Evolutionary conservation across 1,140 invertebrate genomes (phyloP).

Genomic region (Brachionus manjavacas): DNA sequence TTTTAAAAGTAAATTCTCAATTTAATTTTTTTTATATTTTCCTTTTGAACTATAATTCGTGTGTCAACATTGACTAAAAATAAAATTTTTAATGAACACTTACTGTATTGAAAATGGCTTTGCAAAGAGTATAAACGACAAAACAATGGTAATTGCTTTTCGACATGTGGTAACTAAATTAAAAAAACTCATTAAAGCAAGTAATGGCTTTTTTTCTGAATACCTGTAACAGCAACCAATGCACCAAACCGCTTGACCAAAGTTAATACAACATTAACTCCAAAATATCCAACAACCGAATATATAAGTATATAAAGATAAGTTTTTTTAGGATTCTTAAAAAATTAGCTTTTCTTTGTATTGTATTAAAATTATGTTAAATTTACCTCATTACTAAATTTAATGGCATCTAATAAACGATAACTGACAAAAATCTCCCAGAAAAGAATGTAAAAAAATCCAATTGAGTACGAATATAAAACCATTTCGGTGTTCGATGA

Average conservation of each 20-base stretch:
- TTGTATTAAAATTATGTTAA: not conserved
- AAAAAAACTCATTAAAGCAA: not conserved
- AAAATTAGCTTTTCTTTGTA: not conserved
- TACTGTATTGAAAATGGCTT: slow-evolving; percentile 90
- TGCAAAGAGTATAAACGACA: slow-evolving; percentile 86
- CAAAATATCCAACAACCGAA: slow-evolving; percentile 76
- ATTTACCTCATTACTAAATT: slow-evolving; percentile 72
- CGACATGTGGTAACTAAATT: slow-evolving; percentile 62
- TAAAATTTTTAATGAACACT: too few relatives aligned
- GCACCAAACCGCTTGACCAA: slow-evolving; percentile 80
- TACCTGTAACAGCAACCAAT: slow-evolving; percentile 74
- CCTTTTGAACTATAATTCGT: too few relatives aligned
- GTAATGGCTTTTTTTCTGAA: not conserved
- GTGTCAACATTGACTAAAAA: too few relatives aligned
- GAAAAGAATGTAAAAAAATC: slow-evolving; percentile 66
- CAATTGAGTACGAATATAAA: slow-evolving; percentile 18
- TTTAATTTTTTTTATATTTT: too few relatives aligned
- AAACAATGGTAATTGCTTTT: slow-evolving; percentile 82
- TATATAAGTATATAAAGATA: slow-evolving; percentile 64
- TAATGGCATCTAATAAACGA: slow-evolving; percentile 68
- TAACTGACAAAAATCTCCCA: slow-evolving; percentile 68
- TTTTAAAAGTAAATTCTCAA: too few relatives aligned
- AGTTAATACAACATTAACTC: slow-evolving; percentile 82
- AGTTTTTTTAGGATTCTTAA: slow-evolving; percentile 10
- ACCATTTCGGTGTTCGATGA: slow-evolving; percentile 30